Base-by-base conservation (phyloP, 2,113 vertebrate genomes). In the Sebastes fasciatus region DNA sequence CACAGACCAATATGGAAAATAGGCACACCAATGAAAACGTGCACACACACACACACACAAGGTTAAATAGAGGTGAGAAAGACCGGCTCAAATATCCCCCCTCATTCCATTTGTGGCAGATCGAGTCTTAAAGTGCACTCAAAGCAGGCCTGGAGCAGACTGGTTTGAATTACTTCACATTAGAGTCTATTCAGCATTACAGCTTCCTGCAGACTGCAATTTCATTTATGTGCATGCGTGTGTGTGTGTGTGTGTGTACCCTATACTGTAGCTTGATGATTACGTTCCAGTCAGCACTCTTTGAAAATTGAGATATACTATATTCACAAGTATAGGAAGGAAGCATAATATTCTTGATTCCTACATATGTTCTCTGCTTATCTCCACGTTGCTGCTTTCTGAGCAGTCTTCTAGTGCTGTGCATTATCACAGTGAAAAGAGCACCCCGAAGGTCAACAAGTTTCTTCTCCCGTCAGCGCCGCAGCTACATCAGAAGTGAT, bases 81-180 rank as follows among this genome's bases (percentile, higher is more conserved):
- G 87, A 82, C 71, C 8, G 6, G 85, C 86, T 93, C 81, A 76
- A 49, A 82, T 92, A 90, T 81, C 78, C 61, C 78, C 61, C 62
- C 34, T 78, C 55, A 8, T 82, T 83, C 82, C 86, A 80, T 90
- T 84, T 92, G 82, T 77, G 79, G 73, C 86, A 83, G 83, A 88
- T 86, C 86, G 87, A 74, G 76, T 87, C 63, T 80, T 87, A 68
- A 85, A 91, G 82, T 83, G 89, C 86, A 67, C 86, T 86, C 66
- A 58, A 74, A 88, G 87, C 91, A 89, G 63, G 71, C 77, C 82
- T 60, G 82, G 49, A 80, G 88, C 74, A 54, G 42, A 70, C 74
- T 54, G 85, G 86, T 79, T 86, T 84, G 77, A 92, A 94, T 92
- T 80, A 91, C 91, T 87, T 89, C 81, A 86, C 90, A 90, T 92